Conservation (phyloP, 23 tunicate species). For the Trididemnum clinides region DNA sequence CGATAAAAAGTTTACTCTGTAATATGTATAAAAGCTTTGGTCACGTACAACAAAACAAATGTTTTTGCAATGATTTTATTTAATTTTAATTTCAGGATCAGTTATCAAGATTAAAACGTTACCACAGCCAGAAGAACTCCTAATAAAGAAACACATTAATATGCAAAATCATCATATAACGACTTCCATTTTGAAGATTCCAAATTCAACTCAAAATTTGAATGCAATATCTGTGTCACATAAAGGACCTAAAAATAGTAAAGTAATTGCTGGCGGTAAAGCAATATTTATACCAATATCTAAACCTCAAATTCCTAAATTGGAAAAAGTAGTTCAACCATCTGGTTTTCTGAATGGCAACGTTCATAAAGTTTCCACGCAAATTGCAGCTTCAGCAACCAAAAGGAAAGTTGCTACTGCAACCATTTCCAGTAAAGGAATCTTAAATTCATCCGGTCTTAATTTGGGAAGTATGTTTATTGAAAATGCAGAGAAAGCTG, state of each 20-base stretch:
- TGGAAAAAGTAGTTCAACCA: not conserved
- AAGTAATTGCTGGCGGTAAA: slow-evolving; percentile 20
- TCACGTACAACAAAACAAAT: no score
- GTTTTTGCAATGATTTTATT: no score
- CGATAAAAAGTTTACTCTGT: no score
- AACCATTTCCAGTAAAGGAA: not conserved
- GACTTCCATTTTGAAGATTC: not conserved
- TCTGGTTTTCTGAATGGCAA: not conserved
- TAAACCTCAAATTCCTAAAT: not conserved
- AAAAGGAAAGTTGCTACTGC: not conserved
- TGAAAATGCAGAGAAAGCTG: slow-evolving; percentile 70
- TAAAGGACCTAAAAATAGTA: not conserved
- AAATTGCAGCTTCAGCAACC: not conserved
- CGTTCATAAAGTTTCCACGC: not conserved
- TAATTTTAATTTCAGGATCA: slow-evolving; percentile 31
- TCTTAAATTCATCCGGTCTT: not conserved
- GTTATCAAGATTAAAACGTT: slow-evolving; percentile 42
- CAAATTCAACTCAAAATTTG: not conserved
- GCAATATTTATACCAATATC: slow-evolving; percentile 16
- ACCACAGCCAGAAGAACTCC: not conserved
- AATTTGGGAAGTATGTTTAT: slow-evolving; percentile 74
- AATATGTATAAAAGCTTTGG: no score
- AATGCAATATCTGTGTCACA: not conserved
- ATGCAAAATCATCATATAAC: not conserved
- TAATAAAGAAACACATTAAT: not conserved